Evolutionary conservation across 1,140 invertebrate species (phyloP), one percentile per base, ranked within the genome.

Genomic region (Dolichoris vasculosae): DNA sequence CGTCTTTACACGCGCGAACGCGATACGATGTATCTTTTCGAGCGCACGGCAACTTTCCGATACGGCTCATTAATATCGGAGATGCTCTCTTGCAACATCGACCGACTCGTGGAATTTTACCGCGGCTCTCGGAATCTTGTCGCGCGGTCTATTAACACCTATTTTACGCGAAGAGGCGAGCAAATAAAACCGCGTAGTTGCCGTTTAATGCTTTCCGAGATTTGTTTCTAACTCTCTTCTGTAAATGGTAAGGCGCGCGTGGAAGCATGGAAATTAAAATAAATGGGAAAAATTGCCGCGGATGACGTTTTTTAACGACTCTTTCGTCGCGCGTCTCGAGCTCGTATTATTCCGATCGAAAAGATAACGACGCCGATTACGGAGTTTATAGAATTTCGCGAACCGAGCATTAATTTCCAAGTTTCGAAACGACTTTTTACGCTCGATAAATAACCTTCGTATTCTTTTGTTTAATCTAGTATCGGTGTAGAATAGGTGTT

Each of bases 41-140:
- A 69, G 3, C 17, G 8, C 0, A 0, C 40, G 26, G 13, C 38
- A 40, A 48, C 59, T 67, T 81, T 48, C 43, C 46, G 35, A 71
- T 69, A 15, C 48, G 11, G 4, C 81, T 59, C 69, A 40, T 76
- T 76, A 83, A 64, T 71, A 46, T 83, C 69, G 15, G 63, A 6
- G 71, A 83, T 77, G 48, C 4, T 1, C 32, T 13, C 32, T 59
- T 82, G 30, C 35, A 35, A 75, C 81, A 40, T 7, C 32, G 30
- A 51, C 20, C 0, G 3, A 32, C 32, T n/a, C 46, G 20, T 55
- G 48, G 69, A 82, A 82, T 82, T 73, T 82, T 43, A 43, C 46
- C 7, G 26, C 4, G 48, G n/a, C 38, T 43, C 77, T 63, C 35
- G 20, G 40, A 40, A 38, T 76, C 46, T 48, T 32, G 40, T 51